Percentiles rank a stretch among this genome's conserved stretches.
These are phyloP conservation scores for Stichopus chloronotus DNA, from an alignment of 35 echinoderm and acorn worm genomes.

Conservation along the genomic window DNA sequence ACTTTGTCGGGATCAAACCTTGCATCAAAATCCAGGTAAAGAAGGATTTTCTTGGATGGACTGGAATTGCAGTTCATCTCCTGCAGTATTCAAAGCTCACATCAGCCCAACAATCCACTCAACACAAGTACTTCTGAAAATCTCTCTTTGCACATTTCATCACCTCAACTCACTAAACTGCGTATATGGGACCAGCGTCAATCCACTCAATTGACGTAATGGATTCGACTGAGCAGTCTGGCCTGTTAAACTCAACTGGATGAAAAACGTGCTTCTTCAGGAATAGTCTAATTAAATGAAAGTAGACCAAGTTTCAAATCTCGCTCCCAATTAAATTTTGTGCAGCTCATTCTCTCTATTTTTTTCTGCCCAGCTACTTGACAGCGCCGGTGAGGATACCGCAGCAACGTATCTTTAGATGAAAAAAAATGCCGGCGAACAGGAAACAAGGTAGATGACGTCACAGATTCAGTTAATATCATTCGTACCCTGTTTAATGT, in stretches of 20 bases:
- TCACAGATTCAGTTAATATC: not conserved
- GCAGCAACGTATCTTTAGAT: not conserved
- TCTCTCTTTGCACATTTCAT: not conserved
- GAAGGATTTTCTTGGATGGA: too few species aligned
- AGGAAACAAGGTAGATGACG: not conserved
- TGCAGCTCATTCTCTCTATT: not conserved
- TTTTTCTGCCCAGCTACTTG: not conserved
- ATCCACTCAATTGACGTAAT: constrained; percentile 46
- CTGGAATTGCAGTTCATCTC: too few species aligned
- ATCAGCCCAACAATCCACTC: not conserved
- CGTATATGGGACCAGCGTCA: constrained; percentile 11
- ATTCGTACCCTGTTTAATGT: not conserved
- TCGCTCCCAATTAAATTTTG: constrained; percentile 10
- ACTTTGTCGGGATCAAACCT: too few species aligned
- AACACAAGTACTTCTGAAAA: not conserved
- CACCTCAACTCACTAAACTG: not conserved
- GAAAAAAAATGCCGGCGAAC: not conserved
- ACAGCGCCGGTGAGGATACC: not conserved
- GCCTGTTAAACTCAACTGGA: not conserved
- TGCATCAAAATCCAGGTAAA: too few species aligned
- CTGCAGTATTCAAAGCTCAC: too few species aligned
- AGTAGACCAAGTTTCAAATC: constrained; percentile 24
- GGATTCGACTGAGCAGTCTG: not conserved
- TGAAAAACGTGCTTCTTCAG: not conserved
- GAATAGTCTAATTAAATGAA: constrained; percentile 45